Base-by-base conservation (phyloP, 2,113 vertebrate genomes). In the Pantherophis guttatus region DNA sequence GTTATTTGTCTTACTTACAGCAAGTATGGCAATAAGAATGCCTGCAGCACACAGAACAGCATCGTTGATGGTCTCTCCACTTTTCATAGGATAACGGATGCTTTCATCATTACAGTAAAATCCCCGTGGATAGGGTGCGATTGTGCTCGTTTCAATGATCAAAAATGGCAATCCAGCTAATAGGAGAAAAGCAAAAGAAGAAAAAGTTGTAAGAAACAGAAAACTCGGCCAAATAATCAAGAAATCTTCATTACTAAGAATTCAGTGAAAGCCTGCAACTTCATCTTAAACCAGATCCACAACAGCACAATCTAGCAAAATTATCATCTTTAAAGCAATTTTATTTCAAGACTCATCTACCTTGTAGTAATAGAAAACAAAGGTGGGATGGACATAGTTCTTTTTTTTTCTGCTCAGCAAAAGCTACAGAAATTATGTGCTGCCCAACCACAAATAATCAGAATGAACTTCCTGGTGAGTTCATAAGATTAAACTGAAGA, bases 71-170 rank as follows among this genome's bases (percentile, higher is more conserved):
- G 99, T 99, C 96, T 99, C 99, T 94, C 98, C 98, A 1, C 98
- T 98, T 98, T 99, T 99, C 98, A 97, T 96, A 1, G 99, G 99
- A 97, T 98, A 99, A 98, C 98, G 98, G 98, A 99, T 99, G 97
- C 99, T 99, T 97, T 99, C 98, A 0, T 99, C 99, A 0, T 97
- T 96, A 94, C 99, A 99, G 97, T 99, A 99, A 98, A 99, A 99
- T 81, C 99, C 99, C 92, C 99, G 98, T 93, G 96, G 98, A 97
- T 99, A 99, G 91, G 99, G 99, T 93, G 98, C 98, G 96, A 99
- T 99, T 98, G 98, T 98, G 98, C 99, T 99, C 57, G 99, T 99
- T 98, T 99, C 99, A 93, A 99, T 99, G 98, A 99, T 99, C 98
- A 99, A 98, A 98, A 99, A 99, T 96, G 99, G 99, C 96, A 99